These are phyloP conservation scores for Columbina picui DNA, from an alignment of 2,113 vertebrate species.

Conservation along the genomic window DNA sequence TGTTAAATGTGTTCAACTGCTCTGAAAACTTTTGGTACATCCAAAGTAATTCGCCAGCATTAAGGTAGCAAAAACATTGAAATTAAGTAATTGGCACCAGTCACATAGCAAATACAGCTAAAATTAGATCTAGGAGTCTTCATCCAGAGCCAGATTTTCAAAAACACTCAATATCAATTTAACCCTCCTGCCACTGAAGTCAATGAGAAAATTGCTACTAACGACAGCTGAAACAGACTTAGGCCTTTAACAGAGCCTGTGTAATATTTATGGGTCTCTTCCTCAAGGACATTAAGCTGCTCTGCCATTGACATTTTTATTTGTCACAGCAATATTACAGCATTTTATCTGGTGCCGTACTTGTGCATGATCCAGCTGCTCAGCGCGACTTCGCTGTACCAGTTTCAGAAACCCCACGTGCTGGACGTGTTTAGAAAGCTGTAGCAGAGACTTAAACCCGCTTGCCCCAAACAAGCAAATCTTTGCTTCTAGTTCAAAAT, in stretches of 20 bases:
- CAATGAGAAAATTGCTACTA: not conserved
- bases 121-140: not conserved
- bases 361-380: not conserved
- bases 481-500: not conserved
- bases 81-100: not conserved
- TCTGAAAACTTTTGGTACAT: not conserved
- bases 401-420: rapidly evolving
- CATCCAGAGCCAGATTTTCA: not conserved
- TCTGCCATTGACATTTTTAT: not conserved
- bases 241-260: not conserved
- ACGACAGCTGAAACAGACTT: not conserved
- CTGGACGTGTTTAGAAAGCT: not conserved
- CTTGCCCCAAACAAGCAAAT: not conserved
- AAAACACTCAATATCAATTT: not conserved
- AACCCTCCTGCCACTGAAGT: not conserved
- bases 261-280: not conserved
- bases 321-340: not conserved
- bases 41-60: not conserved
- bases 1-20: not conserved
- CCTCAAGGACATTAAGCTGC: not conserved
- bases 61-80: not conserved
- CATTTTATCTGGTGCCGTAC: not conserved
- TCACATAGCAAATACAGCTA: not conserved
- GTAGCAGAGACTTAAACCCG: no score
- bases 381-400: not conserved